A percentile compares a stretch with the other conserved stretches of the same genome.
These are phyloP conservation scores for Alexandromys fortis DNA, from an alignment of 2,113 vertebrate genomes.

Conservation along the genomic window DNA sequence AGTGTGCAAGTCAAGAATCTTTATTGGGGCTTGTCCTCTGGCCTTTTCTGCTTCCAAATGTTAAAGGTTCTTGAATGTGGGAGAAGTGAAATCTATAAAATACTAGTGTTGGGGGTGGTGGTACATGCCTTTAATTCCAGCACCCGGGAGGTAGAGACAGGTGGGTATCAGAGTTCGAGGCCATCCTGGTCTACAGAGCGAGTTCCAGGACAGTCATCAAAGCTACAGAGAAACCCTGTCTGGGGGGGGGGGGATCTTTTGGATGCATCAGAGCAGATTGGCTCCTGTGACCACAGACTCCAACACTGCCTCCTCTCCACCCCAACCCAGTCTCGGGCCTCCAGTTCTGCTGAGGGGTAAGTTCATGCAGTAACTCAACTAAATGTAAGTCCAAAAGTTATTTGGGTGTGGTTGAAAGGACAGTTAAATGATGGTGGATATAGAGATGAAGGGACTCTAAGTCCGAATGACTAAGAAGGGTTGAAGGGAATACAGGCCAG, in stretches of 20 bases:
- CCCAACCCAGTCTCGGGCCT: background rate
- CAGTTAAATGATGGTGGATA: background rate
- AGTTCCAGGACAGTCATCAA: too few relatives aligned
- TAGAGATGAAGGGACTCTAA: background rate
- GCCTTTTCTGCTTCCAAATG: constrained; percentile 18
- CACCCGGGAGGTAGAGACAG: too few relatives aligned
- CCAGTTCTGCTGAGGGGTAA: background rate
- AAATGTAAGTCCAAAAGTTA: background rate
- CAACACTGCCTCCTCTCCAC: background rate
- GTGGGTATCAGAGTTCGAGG: too few relatives aligned
- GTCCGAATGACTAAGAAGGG: too few relatives aligned
- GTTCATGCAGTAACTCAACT: background rate
- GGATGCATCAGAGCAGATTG: background rate
- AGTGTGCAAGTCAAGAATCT: background rate
- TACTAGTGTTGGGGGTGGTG: too few relatives aligned
- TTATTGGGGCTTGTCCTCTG: background rate
- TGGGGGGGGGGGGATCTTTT: too few relatives aligned
- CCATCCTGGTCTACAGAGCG: too few relatives aligned
- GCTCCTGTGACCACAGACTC: background rate
- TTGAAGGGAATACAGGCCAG: background rate
- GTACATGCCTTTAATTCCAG: too few relatives aligned
- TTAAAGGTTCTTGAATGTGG: background rate
- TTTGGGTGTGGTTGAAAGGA: background rate
- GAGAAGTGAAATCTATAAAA: background rate
- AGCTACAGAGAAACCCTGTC: too few relatives aligned